Base-by-base conservation (phyloP, 1,140 invertebrate genomes). In the Ceratitis capitata region DNA sequence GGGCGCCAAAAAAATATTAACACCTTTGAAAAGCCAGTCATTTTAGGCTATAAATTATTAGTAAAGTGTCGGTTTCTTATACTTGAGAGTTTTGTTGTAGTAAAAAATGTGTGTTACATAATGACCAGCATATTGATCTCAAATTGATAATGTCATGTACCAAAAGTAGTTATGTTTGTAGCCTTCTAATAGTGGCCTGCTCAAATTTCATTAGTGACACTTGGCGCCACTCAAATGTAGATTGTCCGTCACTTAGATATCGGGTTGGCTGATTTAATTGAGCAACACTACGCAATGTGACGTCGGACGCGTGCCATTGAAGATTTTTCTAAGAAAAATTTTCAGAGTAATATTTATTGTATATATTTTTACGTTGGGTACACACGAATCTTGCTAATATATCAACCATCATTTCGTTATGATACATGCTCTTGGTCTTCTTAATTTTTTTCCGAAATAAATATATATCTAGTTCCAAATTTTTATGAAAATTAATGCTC, bases 1-100 rank as follows among this genome's bases (percentile, higher is more conserved):
- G 88, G 88, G 88, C 88, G 86, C 88, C 88, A 83, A 84, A 4
- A 10, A 26, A 39, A 39, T 16, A 64, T 23, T 45, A 10, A 78
- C 45, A 45, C 42, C 69, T 35, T 39, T 69, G 42, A 47, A 6
- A 12, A 47, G 4, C 6, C 6, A 78, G 1, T 78, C 26, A 9
- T 26, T 61, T 61, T 26, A 16, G 53, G 10, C 53, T 5, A 56
- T 19, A n/a, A n/a, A n/a, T n/a, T n/a, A n/a, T n/a, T n/a, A n/a
- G n/a, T n/a, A n/a, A n/a, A n/a, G n/a, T n/a, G n/a, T n/a, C n/a
- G n/a, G n/a, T n/a, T n/a, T 14, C 6, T 58, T 16, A 64, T 64
- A 16, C 9, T 16, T 64, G 23, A 35, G 6, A 35, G 1, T 69
- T 69, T 69, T 69, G 61, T 69, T 69, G n/a, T n/a, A n/a, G n/a